These are phyloP conservation scores for Podotricha telesiphe DNA, from an alignment of 2,888 invertebrate genomes.

Conservation along the genomic window DNA sequence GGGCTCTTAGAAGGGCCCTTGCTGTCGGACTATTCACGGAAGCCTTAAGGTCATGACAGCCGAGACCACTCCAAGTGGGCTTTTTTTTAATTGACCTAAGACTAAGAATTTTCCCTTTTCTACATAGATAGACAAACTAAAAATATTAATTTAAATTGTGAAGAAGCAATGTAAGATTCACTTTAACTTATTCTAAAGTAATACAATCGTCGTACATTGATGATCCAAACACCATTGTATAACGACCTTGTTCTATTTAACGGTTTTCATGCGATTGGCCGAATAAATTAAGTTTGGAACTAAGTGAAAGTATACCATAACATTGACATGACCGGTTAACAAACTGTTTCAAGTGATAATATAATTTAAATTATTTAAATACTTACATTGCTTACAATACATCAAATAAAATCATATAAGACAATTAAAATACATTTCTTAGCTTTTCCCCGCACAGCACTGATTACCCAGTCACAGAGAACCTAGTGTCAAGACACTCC, in stretches of 20 bases:
- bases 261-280: conserved; percentile 40
- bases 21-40: no score
- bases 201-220: conserved; percentile 30
- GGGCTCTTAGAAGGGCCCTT: no score
- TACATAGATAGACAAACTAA: background rate
- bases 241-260: conserved; percentile 53
- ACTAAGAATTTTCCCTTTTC: no score
- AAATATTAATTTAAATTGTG: background rate
- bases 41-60: no score
- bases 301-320: conserved; percentile 52
- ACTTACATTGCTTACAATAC: background rate
- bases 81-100: no score
- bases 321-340: conserved; percentile 20
- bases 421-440: no score
- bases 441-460: no score
- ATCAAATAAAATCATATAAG: background rate
- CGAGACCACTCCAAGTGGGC: no score
- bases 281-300: conserved; percentile 37
- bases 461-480: no score
- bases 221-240: conserved; percentile 46
- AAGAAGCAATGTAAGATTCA: background rate
- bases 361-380: background rate
- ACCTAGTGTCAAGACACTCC: no score
- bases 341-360: background rate
- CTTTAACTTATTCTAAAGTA: conserved; percentile 10